Base-by-base conservation (phyloP, 2,797 vertebrate genomes). In the Australoheros facetus region DNA sequence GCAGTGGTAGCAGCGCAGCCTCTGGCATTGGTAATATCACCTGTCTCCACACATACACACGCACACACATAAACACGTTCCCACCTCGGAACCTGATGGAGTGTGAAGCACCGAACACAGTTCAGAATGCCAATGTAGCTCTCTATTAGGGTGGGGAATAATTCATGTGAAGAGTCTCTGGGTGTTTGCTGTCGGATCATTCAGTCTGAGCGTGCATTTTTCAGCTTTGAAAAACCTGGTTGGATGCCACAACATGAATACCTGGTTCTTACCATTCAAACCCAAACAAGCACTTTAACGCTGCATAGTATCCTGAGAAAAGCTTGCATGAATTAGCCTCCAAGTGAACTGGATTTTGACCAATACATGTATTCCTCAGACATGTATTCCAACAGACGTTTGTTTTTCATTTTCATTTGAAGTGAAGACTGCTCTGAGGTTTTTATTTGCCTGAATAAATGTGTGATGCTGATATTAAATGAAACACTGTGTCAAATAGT, bases 61-160 rank as follows among this genome's bases (percentile, higher is more conserved):
- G 16, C 30, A 66, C 69, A 32, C 48, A 17, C 59, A 55, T 51
- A 39, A 51, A 64, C 57, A 59, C 57, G 13, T 69, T 54, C 71
- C 56, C 73, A 85, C 81, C 77, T 81, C 78, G 57, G 71, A 70
- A 85, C 42, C 88, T 87, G 86, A 85, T 82, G 85, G 78, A 82
- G 80, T 84, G 88, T 87, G 88, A 88, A 76, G 84, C 81, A 82
- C 66, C 3, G 82, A 78, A 86, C 78, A 83, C 77, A 78, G 82
- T 85, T 91, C 74, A 84, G 93, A 92, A 92, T 92, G 81, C 80
- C 84, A 87, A 91, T 90, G 84, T 14, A 53, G 62, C 77, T 80
- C 74, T 84, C 74, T 70, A 78, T 90, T 88, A 87, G 85, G 77
- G 32, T 14, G 51, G 75, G 74, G 87, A 93, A 93, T 90, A 90